Evolutionary conservation across 2,888 invertebrate genomes (phyloP).

Genomic region (Hypomecis punctinalis): DNA sequence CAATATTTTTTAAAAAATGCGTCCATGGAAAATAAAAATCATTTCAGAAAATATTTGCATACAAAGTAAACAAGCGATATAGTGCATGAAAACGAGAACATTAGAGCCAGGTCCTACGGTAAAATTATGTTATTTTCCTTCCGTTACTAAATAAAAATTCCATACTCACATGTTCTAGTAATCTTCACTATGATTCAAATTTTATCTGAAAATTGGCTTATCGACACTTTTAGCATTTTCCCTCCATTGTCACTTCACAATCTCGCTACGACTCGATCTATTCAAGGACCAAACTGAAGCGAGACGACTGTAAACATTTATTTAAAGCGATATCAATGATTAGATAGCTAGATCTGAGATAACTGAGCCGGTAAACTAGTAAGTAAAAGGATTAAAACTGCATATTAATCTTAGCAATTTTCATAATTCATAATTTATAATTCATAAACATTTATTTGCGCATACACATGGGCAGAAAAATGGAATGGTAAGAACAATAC

Average conservation of each 20-base stretch:
- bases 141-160: neutral
- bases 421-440: too few species aligned
- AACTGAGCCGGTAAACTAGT: conserved; percentile 7
- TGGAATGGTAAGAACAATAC: too few species aligned
- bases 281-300: conserved; percentile 11
- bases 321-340: conserved; percentile 24
- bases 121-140: too few species aligned
- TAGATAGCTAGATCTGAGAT: conserved; percentile 24
- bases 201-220: neutral
- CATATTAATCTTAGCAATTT: too few species aligned
- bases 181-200: neutral
- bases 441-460: too few species aligned
- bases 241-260: conserved; percentile 9
- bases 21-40: too few species aligned
- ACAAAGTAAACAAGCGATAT: too few species aligned
- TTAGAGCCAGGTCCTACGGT: too few species aligned
- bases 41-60: too few species aligned
- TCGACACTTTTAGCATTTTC: neutral
- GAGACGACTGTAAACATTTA: conserved; percentile 22
- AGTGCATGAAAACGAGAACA: too few species aligned
- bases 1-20: too few species aligned
- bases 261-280: neutral
- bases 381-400: neutral
- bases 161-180: neutral
- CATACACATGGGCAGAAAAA: too few species aligned